Evolutionary conservation across 2,113 vertebrate species (phyloP), one percentile per base, ranked within the genome.

Genomic region (Saimiri boliviensis): DNA sequence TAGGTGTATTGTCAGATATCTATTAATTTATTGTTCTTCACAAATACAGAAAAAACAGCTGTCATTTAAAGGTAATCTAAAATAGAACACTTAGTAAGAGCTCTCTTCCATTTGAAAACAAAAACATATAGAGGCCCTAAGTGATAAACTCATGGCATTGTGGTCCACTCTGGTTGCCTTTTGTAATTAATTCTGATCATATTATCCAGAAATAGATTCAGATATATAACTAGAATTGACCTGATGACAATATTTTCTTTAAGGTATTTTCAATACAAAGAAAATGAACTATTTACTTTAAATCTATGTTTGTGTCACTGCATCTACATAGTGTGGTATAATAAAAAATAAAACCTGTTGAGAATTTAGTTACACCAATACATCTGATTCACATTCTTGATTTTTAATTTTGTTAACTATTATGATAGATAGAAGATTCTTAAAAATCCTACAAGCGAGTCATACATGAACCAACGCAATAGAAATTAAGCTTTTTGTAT

Each of bases 171-270:
- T 42, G 1, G 6, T 37, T 73, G 52, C 7, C 40, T 89, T 80
- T 58, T 30, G 19, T 76, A 37, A 60, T 71, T 45, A 68, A 17
- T 20, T 10, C 49, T 30, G 13, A 56, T 47, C 40, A 35, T 56
- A 40, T 97, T 96, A 87, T 37, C 70, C 85, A 80, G 63, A 94
- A 96, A 94, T 95, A 85, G 95, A 94, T 89, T 85, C 66, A 94
- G 71, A 87, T n/a, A 47, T 73, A 93, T 83, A 96, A 98, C 47
- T n/a, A 96, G 35, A 97, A 96, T 94, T 93, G 82, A 89, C 73
- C 63, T n/a, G 45, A 82, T 1, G 12, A 85, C 17, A 52, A 93
- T 94, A 91, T 58, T 54, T 96, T 89, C 88, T 42, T 11, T 32
- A 92, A 94, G 74, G 60, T 0, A 0, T 89, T 94, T 97, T 97